These are phyloP conservation scores for Schizotus pectinicornis DNA, from an alignment of 2,888 invertebrate genomes.

Conservation along the genomic window DNA sequence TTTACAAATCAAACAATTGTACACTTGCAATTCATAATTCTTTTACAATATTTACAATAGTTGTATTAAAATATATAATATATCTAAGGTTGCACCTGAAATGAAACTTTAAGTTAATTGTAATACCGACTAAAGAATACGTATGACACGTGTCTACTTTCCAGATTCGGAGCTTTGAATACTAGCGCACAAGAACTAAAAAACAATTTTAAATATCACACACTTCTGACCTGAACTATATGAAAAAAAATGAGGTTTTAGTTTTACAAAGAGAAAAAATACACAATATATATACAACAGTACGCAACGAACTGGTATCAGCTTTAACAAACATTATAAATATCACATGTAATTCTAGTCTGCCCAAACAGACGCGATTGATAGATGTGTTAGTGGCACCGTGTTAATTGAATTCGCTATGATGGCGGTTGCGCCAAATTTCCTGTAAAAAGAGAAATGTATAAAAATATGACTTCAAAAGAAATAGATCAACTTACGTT, in stretches of 20 bases:
- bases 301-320: conserved; percentile 18
- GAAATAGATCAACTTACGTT: conserved; percentile 55
- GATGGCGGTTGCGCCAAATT: not conserved
- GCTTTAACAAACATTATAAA: conserved; percentile 16
- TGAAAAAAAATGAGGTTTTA: conserved; percentile 6
- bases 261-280: conserved; percentile 6
- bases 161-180: too few species aligned
- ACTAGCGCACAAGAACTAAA: not conserved
- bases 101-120: not conserved
- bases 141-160: too few species aligned
- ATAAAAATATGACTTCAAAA: not conserved
- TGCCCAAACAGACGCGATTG: conserved; percentile 14
- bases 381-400: conserved; percentile 7
- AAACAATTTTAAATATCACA: conserved; percentile 18
- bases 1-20: conserved; percentile 21
- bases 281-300: conserved; percentile 12
- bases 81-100: not conserved
- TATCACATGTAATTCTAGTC: conserved; percentile 25
- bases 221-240: conserved; percentile 16
- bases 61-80: conserved; percentile 26
- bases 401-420: conserved; percentile 12
- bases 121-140: not conserved
- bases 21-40: conserved; percentile 12
- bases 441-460: conserved; percentile 4
- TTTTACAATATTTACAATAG: conserved; percentile 20